Base-by-base conservation (phyloP, 2,113 vertebrate genomes). In the Melanotaenia duboulayi region DNA sequence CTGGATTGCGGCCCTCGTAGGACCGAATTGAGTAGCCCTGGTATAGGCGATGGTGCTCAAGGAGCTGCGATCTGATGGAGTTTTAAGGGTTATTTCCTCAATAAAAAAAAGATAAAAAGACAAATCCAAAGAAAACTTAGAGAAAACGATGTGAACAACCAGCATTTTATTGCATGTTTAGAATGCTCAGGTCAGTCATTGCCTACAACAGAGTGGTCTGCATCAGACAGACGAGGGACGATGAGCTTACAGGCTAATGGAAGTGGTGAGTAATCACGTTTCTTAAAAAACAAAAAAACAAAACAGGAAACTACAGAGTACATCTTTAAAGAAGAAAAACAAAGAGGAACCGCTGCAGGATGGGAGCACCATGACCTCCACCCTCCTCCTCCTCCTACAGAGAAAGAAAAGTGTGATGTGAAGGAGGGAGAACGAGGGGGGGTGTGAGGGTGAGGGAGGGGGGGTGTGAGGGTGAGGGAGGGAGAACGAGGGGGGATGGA, bases 151-250 rank as follows among this genome's bases (percentile, higher is more conserved):
- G 89, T 96, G 94, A 97, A 96, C 95, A 96, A 97, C 95, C 96
- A 96, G 95, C 94, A 95, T 96, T 97, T 97, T 97, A 98, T 98
- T 98, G 97, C 97, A 96, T 97, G 90, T 96, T 96, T 95, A 94
- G 95, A 97, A 96, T 95, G 96, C 95, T 95, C 94, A 94, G 85
- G 93, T 97, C 96, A 96, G 96, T 95, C 91, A 90, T 94, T 83
- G 95, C 93, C 95, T 95, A 97, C 95, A 96, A 96, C 95, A 94
- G 95, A 95, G 95, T 94, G 95, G 95, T 96, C 96, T 95, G 96
- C 92, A 92, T 95, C 93, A 94, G 85, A 96, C 95, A 96, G 95
- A 97, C 95, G 93, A 94, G 95, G 95, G 96, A 97, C 95, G 95
- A 96, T 95, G 95, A 95, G 77, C 81, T 84, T 96, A 97, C 95